Evolutionary conservation across 2,888 invertebrate species (phyloP), one percentile per base, ranked within the genome.

Genomic region (Polyommatus icarus): DNA sequence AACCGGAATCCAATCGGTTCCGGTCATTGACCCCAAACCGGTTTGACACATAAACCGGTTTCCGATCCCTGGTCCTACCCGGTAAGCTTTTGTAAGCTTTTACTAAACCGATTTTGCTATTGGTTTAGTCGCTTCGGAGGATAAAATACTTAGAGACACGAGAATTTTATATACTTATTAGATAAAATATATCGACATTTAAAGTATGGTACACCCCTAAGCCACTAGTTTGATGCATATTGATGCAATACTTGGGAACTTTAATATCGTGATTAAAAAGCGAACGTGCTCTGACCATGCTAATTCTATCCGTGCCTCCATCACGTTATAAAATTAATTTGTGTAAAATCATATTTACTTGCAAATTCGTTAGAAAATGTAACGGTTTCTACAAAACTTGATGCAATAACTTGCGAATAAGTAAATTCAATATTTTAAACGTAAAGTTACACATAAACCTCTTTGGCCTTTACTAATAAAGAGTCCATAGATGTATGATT

Each of bases 181-280:
- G 10, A 6, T 10, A 46, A 46, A 24, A 61, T 24, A 40, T 72
- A 46, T 73, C 73, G 73, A 73, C 20, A n/a, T 71, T 29, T n/a
- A 18, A 73, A 15, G 20, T 73, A 1, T 24, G 46, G 4, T 3
- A 5, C 46, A 10, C 8, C 46, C 12, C 46, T 20, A 40, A 20
- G 1, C 15, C 46, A 10, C 24, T 54, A 29, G 29, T 75, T 24
- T 29, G 54, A 54, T 75, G 75, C 50, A 75, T 75, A 75, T 75
- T 75, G 75, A 75, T 75, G 75, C 7, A 54, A 75, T 50, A 29
- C 75, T 75, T 15, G 1, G 3, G 18, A 75, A 50, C 29, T 75
- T 75, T 54, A 75, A 75, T 50, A 10, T 75, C 50, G 46, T 75
- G 50, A 75, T 75, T 75, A 75, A 75, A 75, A 75, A 24, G 50